Evolutionary conservation across 2,888 invertebrate genomes (phyloP), one percentile per base, ranked within the genome.

Genomic region (Cacoxenus indagator): DNA sequence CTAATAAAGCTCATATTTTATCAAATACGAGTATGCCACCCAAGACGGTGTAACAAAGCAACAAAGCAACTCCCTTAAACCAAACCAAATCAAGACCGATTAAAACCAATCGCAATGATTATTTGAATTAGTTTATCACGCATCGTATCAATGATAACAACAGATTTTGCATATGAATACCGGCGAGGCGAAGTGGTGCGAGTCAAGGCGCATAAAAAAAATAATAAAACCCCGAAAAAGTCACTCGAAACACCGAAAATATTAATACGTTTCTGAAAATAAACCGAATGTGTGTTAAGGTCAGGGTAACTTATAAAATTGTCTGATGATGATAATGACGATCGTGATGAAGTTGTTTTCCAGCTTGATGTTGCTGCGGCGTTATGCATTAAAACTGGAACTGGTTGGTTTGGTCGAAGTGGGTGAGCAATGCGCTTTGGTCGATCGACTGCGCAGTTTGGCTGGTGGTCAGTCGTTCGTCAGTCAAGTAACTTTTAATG

Each of bases 141-240:
- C 14, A 37, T 1, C 37, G 14, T 11, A 1, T 14, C 8, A 37
- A 37, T 37, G 37, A 37, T 37, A 37, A 37, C 37, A 37, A 37
- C 37, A 1, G 37, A 37, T 2, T 57, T 27, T 57, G 29, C 57
- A 72, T 69, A 69, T 72, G 72, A 69, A 67, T 65, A 69, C n/a
- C n/a, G 72, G 61, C 8, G 68, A 8, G 37, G 1, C 48, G n/a
- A 17, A 14, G n/a, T n/a, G n/a, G 17, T 48, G 19, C 48, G 17
- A 48, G 48, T 17, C 48, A 4, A 48, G 48, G 8, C n/a, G 19
- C 8, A 19, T 48, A 14, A 48, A 19, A 48, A 48, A 48, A 2
- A 4, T 19, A 48, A 48, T 14, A 48, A 48, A 14, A 48, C 37
- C 9, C 37, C 37, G 51, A 51, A 51, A 51, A 22, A 17, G 51